A percentile compares a stretch with the other conserved stretches of the same genome.
Conservation (phyloP, 2,113 vertebrate genomes). For the Prietella phreatophila region DNA sequence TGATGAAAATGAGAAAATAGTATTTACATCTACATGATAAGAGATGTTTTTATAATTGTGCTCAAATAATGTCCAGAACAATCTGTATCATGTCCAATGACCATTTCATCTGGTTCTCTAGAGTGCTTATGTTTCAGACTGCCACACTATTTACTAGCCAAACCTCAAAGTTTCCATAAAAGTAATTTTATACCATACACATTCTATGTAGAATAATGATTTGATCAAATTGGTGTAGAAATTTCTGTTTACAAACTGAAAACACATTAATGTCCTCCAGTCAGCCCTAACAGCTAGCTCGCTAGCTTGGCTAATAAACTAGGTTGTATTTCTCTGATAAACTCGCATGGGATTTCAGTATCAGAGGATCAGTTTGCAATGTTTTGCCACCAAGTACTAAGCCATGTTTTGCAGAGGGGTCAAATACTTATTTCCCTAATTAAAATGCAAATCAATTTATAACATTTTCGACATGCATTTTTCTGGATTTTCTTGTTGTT, state of each 20-base stretch:
- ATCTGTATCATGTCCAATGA: not conserved
- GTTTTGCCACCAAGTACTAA: no score
- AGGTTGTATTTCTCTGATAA: not conserved
- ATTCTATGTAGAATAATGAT: not conserved
- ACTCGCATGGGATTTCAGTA: not conserved
- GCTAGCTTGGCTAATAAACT: not conserved
- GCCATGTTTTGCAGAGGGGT: no score
- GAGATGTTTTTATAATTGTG: constrained; percentile 1
- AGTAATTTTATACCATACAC: constrained; percentile 8
- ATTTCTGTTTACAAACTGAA: not conserved
- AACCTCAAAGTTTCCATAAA: not conserved
- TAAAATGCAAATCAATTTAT: no score
- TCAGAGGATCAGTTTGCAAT: not conserved
- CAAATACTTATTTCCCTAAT: no score
- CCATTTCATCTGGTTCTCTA: constrained; percentile 10
- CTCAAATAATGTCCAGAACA: not conserved
- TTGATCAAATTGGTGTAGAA: not conserved
- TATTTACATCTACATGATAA: not conserved
- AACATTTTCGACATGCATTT: no score
- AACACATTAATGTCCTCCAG: not conserved
- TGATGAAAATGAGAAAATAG: constrained; percentile 13
- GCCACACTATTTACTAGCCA: not conserved
- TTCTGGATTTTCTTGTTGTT: no score
- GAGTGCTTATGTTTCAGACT: not conserved
- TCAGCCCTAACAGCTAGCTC: not conserved